Percentiles rank a stretch among this genome's conserved stretches.
phyloP scores from a whole-genome alignment of 1,140 invertebrate genomes.

The Hetaerina americana region DNA sequence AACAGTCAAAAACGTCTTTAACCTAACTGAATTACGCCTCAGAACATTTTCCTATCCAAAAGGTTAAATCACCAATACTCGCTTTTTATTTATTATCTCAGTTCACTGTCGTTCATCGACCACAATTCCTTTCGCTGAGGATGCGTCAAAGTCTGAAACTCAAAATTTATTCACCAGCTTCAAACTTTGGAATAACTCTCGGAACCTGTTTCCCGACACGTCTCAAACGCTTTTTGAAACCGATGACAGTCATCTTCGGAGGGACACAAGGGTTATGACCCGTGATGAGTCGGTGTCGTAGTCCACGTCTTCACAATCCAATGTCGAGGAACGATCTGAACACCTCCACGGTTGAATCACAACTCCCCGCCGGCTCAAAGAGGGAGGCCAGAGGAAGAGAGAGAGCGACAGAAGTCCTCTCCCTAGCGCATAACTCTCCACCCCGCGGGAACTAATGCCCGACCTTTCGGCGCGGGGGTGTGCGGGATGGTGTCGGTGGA shows the following conservation, averaged over 20 bases:
- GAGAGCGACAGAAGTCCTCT: background rate
- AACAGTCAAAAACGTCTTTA: too few relatives aligned
- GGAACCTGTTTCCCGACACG: background rate
- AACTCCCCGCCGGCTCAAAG: background rate
- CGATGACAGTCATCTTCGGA: constrained; percentile 7
- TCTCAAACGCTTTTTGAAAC: background rate
- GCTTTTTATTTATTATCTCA: too few relatives aligned
- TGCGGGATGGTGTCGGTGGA: background rate
- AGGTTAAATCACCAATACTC: too few relatives aligned
- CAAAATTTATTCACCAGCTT: background rate
- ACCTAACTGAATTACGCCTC: too few relatives aligned
- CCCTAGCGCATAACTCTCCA: too few relatives aligned
- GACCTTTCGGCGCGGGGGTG: background rate
- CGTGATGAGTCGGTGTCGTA: constrained; percentile 16
- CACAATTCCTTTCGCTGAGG: too few relatives aligned
- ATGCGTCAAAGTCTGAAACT: too few relatives aligned
- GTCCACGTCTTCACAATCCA: constrained; percentile 19
- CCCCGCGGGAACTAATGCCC: background rate
- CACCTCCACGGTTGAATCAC: too few relatives aligned
- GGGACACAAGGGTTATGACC: too few relatives aligned
- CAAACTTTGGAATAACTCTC: background rate
- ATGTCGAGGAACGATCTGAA: constrained; percentile 11
- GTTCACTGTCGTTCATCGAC: too few relatives aligned
- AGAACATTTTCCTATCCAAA: too few relatives aligned
- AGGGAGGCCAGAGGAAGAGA: too few relatives aligned